Percentiles rank a stretch among this genome's conserved stretches.
These are phyloP conservation scores for Chrysemys picta DNA, from an alignment of 2,113 vertebrate species.

Conservation along the genomic window DNA sequence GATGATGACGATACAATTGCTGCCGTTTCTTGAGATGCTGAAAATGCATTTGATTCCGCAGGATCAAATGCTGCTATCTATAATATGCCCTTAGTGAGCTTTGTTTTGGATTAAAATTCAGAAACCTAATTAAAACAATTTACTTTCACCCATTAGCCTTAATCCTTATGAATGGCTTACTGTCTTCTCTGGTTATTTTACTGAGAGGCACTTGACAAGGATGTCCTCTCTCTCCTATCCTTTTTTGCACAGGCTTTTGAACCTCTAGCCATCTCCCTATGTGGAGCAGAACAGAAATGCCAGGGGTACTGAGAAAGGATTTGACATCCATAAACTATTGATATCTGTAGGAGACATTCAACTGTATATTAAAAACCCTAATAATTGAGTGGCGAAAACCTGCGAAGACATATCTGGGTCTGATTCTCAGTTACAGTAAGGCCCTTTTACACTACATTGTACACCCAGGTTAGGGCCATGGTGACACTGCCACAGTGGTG, in stretches of 20 bases:
- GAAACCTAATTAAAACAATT: slow-evolving; percentile 78
- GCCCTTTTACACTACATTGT: background rate
- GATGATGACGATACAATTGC: slow-evolving; percentile 57
- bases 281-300: slow-evolving; percentile 56
- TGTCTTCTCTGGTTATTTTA: slow-evolving; percentile 74
- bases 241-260: slow-evolving; percentile 73
- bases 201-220: slow-evolving; percentile 70
- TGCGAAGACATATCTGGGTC: background rate
- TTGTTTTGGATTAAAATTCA: slow-evolving; percentile 76
- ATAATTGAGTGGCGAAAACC: background rate
- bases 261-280: slow-evolving; percentile 60
- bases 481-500: background rate
- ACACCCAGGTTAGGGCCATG: background rate
- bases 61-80: slow-evolving; percentile 62
- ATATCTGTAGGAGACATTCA: slow-evolving; percentile 17
- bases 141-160: slow-evolving; percentile 73
- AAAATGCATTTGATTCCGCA: slow-evolving; percentile 61
- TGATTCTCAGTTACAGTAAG: background rate
- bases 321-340: slow-evolving; percentile 19
- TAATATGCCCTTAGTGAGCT: slow-evolving; percentile 55
- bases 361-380: slow-evolving; percentile 3
- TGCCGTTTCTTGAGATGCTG: slow-evolving; percentile 56
- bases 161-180: slow-evolving; percentile 75
- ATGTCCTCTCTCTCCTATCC: slow-evolving; percentile 69
- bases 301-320: background rate